Conservation (phyloP, 1,140 invertebrate genomes). For the Thaumetopoea pityocampa region DNA sequence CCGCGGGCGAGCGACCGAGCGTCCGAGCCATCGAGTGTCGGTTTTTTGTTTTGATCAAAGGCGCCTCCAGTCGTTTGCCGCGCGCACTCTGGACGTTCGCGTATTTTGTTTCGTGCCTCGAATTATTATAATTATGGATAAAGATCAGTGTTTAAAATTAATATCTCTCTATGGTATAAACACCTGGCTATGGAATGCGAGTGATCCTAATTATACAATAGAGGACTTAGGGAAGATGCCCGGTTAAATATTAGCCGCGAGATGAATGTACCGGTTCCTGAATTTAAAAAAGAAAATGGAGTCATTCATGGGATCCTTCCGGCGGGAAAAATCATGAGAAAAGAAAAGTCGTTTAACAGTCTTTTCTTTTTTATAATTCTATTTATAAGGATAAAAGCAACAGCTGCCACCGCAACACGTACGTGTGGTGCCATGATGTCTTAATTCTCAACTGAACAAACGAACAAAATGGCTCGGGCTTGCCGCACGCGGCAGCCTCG, state of each 20-base stretch:
- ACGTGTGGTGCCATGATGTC: too few relatives aligned
- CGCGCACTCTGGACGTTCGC: too few relatives aligned
- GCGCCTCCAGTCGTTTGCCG: too few relatives aligned
- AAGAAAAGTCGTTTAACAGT: conserved; percentile 15
- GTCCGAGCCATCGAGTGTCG: too few relatives aligned
- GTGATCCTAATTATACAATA: conserved; percentile 25
- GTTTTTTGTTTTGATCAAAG: too few relatives aligned
- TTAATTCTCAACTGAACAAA: conserved; percentile 16
- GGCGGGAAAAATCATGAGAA: conserved; percentile 17
- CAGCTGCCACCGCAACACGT: too few relatives aligned
- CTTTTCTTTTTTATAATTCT: too few relatives aligned
- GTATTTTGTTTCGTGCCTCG: too few relatives aligned
- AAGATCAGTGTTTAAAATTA: conserved; percentile 14
- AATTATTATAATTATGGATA: too few relatives aligned
- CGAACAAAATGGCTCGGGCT: conserved; percentile 7
- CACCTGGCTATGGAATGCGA: conserved; percentile 18
- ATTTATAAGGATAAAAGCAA: too few relatives aligned
- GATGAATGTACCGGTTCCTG: conserved; percentile 19
- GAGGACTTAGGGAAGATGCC: conserved; percentile 15
- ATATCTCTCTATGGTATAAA: conserved; percentile 21
- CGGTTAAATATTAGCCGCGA: conserved; percentile 15
- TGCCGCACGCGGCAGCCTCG: conserved; percentile 13
- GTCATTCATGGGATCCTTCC: conserved; percentile 12
- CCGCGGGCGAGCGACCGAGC: too few relatives aligned
- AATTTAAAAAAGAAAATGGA: conserved; percentile 24